phyloP scores from a whole-genome alignment of 2,888 invertebrate genomes.

The Drosophila monieri region DNA sequence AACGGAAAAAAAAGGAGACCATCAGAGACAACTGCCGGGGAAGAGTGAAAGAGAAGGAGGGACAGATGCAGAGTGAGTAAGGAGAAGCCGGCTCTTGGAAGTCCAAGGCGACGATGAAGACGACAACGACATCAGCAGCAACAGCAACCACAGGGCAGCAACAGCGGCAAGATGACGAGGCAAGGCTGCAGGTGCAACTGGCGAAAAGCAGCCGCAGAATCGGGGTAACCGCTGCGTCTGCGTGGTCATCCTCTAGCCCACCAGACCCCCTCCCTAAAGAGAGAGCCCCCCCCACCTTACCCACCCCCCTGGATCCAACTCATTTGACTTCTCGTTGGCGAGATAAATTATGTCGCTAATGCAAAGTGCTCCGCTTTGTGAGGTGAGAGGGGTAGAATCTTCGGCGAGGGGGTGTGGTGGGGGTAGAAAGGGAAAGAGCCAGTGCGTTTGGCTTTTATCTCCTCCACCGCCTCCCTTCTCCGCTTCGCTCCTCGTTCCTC shows the following conservation, averaged over 20 bases:
- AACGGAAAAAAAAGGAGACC: constrained; percentile 48
- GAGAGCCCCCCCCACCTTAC: constrained; percentile 7
- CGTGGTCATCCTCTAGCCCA: constrained; percentile 64
- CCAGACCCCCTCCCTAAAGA: not conserved
- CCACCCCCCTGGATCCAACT: constrained; percentile 15
- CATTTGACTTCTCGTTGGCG: constrained; percentile 71
- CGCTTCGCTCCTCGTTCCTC: constrained; percentile 15
- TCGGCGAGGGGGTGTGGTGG: constrained; percentile 10
- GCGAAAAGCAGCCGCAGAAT: constrained; percentile 47
- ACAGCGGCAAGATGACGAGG: constrained; percentile 71
- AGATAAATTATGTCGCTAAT: constrained; percentile 84
- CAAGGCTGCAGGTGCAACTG: constrained; percentile 78
- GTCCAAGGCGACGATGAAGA: constrained; percentile 74
- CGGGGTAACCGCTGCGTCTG: constrained; percentile 75
- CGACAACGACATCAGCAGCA: constrained; percentile 55
- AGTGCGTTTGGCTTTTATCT: constrained; percentile 74
- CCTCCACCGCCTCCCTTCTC: constrained; percentile 46
- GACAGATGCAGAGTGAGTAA: constrained; percentile 49
- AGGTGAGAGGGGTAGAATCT: constrained; percentile 39
- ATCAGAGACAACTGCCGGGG: constrained; percentile 37
- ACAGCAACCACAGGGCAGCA: constrained; percentile 10
- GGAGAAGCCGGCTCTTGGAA: constrained; percentile 64
- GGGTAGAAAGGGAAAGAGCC: constrained; percentile 57
- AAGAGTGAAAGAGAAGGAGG: constrained; percentile 19
- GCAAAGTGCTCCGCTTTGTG: constrained; percentile 84